Conservation (phyloP, 1,140 invertebrate genomes). For the Gonatopus flavifemur region DNA sequence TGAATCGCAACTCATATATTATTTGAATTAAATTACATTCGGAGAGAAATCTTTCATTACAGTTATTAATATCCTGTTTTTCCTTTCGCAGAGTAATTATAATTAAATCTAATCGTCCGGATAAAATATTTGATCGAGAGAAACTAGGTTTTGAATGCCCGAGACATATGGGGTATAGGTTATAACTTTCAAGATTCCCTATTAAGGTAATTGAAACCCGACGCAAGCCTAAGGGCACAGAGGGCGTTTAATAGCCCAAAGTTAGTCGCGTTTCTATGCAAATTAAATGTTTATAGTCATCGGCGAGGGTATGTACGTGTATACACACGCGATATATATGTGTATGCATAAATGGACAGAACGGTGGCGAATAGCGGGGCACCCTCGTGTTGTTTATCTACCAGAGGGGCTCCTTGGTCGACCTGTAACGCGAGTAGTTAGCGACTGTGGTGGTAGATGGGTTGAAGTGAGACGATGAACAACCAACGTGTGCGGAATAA, state of each 20-base stretch:
- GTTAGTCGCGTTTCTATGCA: conserved; percentile 51
- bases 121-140: too few species aligned
- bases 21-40: too few species aligned
- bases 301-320: conserved; percentile 25
- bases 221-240: conserved; percentile 27
- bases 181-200: conserved; percentile 37
- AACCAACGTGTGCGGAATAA: conserved; percentile 49
- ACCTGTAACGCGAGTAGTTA: conserved; percentile 47
- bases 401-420: conserved; percentile 32
- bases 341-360: too few species aligned
- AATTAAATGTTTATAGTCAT: conserved; percentile 47
- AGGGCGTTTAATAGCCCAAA: conserved; percentile 44
- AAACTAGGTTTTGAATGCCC: too few species aligned
- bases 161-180: too few species aligned
- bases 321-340: too few species aligned
- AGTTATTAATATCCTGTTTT: too few species aligned
- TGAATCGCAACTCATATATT: too few species aligned
- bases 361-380: conserved; percentile 17
- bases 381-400: conserved; percentile 43
- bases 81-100: too few species aligned
- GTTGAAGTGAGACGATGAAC: conserved; percentile 47
- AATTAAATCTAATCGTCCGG: too few species aligned
- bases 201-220: conserved; percentile 45
- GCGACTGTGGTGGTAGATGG: conserved; percentile 40
- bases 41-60: too few species aligned